Evolutionary conservation across 2,797 vertebrate genomes (phyloP), one percentile per base, ranked within the genome.

Genomic region (Hippocampus kuda): DNA sequence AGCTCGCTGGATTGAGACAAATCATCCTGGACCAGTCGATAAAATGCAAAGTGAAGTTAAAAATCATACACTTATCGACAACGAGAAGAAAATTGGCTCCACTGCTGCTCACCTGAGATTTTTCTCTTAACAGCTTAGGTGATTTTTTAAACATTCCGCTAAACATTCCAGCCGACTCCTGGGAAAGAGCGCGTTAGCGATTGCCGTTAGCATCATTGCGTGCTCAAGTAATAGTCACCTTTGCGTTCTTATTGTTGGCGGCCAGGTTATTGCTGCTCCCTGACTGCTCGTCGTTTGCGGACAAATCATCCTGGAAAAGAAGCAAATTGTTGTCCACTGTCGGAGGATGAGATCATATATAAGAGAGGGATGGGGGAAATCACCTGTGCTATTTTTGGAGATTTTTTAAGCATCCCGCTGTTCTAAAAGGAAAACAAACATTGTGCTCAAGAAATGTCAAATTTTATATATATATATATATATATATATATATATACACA

Each of bases 371-470:
- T 12, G 20, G 18, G 44, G 44, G 44, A 46, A 38, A 71, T 78
- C 49, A 86, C 86, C 77, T 81, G 82, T 30, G 72, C 70, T 5
- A 75, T 49, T 62, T 68, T 88, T 6, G 72, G 57, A 0, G 76
- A 38, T 38, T 77, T 83, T 72, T 76, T 85, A 44, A 77, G 82
- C 57, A 88, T 76, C 22, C 78, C 84, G 54, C 72, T 73, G 0
- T 76, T 66, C 54, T 86, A 68, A 2, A 20, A 22, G 51, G 34
- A 56, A 53, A 54, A 44, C 12, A 67, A 8, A 24, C 53, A 54
- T 24, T 12, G 53, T 24, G 20, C n/a, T n/a, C 10, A 54, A 54
- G 3, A 54, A 24, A 51, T 22, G n/a, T 4, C n/a, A 24, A 54
- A 54, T 54, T 12, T 13, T 46, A 46, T 13, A 48, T 46, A 3